Evolutionary conservation across 2,888 invertebrate genomes (phyloP), one percentile per base, ranked within the genome.

Genomic region (Lasiommata megera): DNA sequence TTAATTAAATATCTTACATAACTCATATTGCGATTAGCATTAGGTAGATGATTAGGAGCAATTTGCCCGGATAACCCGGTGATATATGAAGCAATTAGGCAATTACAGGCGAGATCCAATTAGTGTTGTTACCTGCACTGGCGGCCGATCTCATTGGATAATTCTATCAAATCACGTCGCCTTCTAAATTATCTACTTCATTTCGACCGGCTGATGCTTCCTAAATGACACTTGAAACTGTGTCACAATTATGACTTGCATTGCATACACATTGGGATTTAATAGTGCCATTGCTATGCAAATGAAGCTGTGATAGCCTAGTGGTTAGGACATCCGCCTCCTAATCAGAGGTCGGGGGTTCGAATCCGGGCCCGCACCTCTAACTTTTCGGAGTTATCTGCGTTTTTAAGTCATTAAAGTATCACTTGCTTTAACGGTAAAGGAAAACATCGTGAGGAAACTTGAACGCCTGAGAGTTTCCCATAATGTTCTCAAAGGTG

Each of bases 21-120:
- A 31, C 8, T 37, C 34, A n/a, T 53, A 34, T 17, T 14, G 9
- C 36, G 70, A 77, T 73, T 75, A 77, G 73, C 74, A 77, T 80
- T 74, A 72, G 67, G 65, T 70, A 71, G 73, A 73, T 46, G 37
- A 57, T 28, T 44, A 51, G 36, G 44, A 36, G 50, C 54, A 56
- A 56, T 57, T 60, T 57, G 38, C 9, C 17, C 44, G 17, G 47
- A 40, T 54, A 51, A 36, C 44, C 38, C 71, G 73, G 75, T 67
- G 72, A 72, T 72, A 67, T 70, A 71, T 62, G 65, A 62, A 62
- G 67, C 66, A 62, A 70, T 68, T 65, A 63, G 65, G 66, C 66
- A 63, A 68, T 72, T 68, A 70, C 68, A 68, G 64, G 56, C 55
- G 62, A 52, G 56, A 67, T 63, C 72, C 73, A 73, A 72, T 76